A percentile compares a stretch with the other conserved stretches of the same genome.
phyloP scores from a whole-genome alignment of 1,140 invertebrate genomes.

The Microvelia longipes region DNA sequence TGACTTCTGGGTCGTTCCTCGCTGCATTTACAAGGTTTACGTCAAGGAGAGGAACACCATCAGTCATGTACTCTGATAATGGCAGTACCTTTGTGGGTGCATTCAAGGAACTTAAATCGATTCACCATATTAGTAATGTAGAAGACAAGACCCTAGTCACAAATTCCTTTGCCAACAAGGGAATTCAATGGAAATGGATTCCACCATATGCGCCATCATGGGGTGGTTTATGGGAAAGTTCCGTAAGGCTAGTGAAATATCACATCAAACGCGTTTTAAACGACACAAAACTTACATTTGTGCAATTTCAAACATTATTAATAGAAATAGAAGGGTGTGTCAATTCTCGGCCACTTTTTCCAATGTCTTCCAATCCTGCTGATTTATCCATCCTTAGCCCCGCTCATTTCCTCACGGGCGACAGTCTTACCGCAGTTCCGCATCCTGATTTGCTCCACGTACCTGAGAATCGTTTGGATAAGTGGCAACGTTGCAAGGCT shows the following conservation, averaged over 20 bases:
- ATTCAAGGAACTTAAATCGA: neutral
- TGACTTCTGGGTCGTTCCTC: constrained; percentile 21
- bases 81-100: constrained; percentile 17
- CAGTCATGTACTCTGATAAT: constrained; percentile 14
- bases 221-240: constrained; percentile 21
- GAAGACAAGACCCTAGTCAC: neutral
- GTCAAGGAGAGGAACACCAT: constrained; percentile 12
- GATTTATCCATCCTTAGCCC: neutral
- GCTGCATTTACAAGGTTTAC: constrained; percentile 22
- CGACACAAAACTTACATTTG: neutral
- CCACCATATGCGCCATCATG: constrained; percentile 9
- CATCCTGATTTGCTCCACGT: neutral
- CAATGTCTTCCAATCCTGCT: constrained; percentile 4
- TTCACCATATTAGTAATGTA: constrained; percentile 1
- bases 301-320: constrained; percentile 3
- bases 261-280: constrained; percentile 14
- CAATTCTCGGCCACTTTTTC: constrained; percentile 8
- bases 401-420: neutral
- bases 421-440: neutral
- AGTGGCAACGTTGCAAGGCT: neutral
- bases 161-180: neutral
- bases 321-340: constrained; percentile 7
- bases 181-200: neutral
- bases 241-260: constrained; percentile 23
- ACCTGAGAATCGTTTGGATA: neutral